Percentiles rank a stretch among this genome's conserved stretches.
Evolutionary conservation across 2,113 vertebrate species (phyloP).

Genomic region (Phoxinus phoxinus): DNA sequence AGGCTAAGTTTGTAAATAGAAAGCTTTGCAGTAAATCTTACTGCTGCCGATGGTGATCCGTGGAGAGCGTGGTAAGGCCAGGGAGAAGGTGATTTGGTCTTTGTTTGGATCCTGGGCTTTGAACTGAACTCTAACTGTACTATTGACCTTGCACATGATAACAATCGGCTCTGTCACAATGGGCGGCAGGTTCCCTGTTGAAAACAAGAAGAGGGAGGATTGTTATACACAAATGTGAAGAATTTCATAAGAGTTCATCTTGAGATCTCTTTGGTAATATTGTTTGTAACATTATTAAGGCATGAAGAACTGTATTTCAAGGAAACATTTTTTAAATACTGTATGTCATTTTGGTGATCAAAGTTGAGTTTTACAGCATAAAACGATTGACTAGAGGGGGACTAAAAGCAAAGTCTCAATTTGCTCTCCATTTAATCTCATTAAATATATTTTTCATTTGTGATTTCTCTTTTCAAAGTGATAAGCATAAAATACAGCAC

Average conservation of each 20-base stretch:
- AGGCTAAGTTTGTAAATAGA: neutral
- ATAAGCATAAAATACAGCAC: neutral
- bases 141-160: slow-evolving; percentile 73
- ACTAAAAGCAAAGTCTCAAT: neutral
- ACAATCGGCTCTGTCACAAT: slow-evolving; percentile 72
- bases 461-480: neutral
- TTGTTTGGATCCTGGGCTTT: slow-evolving; percentile 74
- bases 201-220: slow-evolving; percentile 1
- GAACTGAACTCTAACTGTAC: slow-evolving; percentile 66
- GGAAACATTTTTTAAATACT: too few species aligned
- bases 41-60: slow-evolving; percentile 69
- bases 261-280: neutral
- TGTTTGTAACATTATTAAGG: neutral
- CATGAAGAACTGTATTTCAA: too few species aligned
- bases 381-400: too few species aligned
- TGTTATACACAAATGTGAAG: neutral
- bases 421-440: neutral
- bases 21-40: slow-evolving; percentile 59
- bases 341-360: too few species aligned
- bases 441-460: neutral
- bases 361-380: too few species aligned
- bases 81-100: slow-evolving; percentile 75
- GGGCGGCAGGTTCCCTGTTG: slow-evolving; percentile 78
- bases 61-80: slow-evolving; percentile 73
- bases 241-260: neutral